Evolutionary conservation across 2,113 vertebrate genomes (phyloP), one percentile per base, ranked within the genome.

Genomic region (Microcebus griseorufus): DNA sequence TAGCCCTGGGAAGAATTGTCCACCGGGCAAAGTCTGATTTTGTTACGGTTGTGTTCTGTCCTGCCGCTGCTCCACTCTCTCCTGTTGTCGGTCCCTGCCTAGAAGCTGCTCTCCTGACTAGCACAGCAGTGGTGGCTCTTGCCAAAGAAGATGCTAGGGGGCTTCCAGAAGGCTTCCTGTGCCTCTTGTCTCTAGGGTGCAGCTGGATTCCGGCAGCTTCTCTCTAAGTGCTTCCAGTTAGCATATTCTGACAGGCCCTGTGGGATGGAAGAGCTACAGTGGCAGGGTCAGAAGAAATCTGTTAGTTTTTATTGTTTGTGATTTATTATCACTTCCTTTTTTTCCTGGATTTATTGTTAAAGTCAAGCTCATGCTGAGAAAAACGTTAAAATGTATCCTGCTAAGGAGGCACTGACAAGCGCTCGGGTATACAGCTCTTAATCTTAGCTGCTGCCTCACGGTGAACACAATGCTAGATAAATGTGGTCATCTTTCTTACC

Each of bases 271-370:
- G 72, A 95, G 55, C 76, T 97, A 5, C 1, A 39, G 2, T 5
- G 81, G 53, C 7, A 27, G 62, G 51, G 58, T 5, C 10, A 72
- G 53, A 94, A 85, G 82, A 93, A 22, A 90, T 95, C 45, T 95
- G 34, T 86, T 95, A 97, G 60, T 32, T 51, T 37, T 86, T 18
- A 70, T 88, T 82, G 20, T 81, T 93, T 96, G 84, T 96, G 94
- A 93, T 32, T 81, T 23, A 96, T 97, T 96, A 29, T 58, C 84
- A 20, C 29, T 34, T 93, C 80, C 53, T 1, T 88, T 58, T 48
- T 94, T 73, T 90, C 14, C 45, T 94, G 62, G 62, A 94, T 97
- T 97, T 87, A 90, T 29, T 81, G 86, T 53, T 97, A 85, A 97
- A 96, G 79, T 93, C 92, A 90, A 64, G 51, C 79, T 92, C 72